Conservation (phyloP, 2,797 vertebrate species). For the Channallabes apus region DNA sequence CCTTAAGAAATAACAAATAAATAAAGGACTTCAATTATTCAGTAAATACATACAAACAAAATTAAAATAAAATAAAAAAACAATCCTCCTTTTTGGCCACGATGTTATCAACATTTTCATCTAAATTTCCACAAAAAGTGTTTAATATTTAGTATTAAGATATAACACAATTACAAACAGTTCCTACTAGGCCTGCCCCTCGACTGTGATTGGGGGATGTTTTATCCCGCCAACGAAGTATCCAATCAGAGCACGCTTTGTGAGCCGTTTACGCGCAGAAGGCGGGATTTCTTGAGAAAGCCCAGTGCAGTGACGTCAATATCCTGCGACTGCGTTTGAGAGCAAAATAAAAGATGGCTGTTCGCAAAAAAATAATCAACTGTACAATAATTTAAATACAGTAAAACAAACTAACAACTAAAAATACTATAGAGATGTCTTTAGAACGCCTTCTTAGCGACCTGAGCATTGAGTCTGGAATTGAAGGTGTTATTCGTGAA, state of each 20-base stretch:
- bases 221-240: neutral
- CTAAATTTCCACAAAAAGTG: too few relatives aligned
- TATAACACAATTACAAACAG: too few relatives aligned
- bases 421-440: constrained; percentile 39
- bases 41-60: neutral
- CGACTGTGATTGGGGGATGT: neutral
- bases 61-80: neutral
- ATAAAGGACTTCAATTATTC: neutral
- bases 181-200: neutral
- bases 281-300: neutral
- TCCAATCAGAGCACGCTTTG: neutral
- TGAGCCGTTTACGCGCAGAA: neutral
- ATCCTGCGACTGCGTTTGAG: neutral
- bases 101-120: neutral
- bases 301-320: neutral
- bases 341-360: neutral
- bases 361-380: neutral
- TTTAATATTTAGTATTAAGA: too few relatives aligned
- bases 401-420: too few relatives aligned
- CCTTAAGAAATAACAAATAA: neutral
- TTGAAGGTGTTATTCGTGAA: constrained; percentile 4
- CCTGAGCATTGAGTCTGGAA: constrained; percentile 24
- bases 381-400: too few relatives aligned
- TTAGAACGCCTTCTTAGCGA: constrained; percentile 37
- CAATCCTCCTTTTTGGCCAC: neutral